Base-by-base conservation (phyloP, 2,888 invertebrate genomes). In the Nemotelus nigrinus region DNA sequence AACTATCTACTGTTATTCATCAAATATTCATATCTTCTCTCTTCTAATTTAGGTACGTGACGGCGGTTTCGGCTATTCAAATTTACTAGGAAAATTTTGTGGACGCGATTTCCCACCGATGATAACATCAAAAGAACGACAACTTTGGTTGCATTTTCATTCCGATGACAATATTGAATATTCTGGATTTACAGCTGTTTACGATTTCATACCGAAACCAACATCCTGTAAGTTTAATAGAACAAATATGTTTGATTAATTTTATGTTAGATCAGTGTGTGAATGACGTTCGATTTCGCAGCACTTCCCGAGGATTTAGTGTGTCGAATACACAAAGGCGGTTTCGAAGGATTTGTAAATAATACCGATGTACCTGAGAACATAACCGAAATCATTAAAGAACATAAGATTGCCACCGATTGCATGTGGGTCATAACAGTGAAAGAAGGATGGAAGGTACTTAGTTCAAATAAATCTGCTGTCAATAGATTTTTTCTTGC, bases 111-210 rank as follows among this genome's bases (percentile, higher is more conserved):
- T 92, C 83, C 95, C 95, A 44, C 91, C 91, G 39, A 90, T 92
- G 85, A 90, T 95, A 82, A 91, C 90, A 77, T 94, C 94, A 39
- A 90, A 91, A 78, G 92, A 92, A 81, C 88, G 93, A 67, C 91
- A 91, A 86, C 89, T 96, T 78, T 95, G 94, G 94, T 88, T 95
- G 77, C 89, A 91, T 80, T 96, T 96, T 87, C 90, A 90, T 82
- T 93, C 94, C 6, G 96, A 96, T 84, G 93, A 93, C 82, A 93
- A 92, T 83, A 93, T 95, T 82, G 93, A 95, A 86, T 92, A 93
- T 83, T 88, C 88, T 48, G 96, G 96, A 1, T 96, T 96, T 87
- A 90, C 90, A 82, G 94, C 94, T 0, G 92, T 94, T 43, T 95
- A 92, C 86, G 90, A 90, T 81, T 92, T 90, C 84, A 87, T 92